Percentiles rank a stretch among this genome's conserved stretches.
Evolutionary conservation across 2,113 vertebrate genomes (phyloP).

Genomic region (Hippocampus comes): DNA sequence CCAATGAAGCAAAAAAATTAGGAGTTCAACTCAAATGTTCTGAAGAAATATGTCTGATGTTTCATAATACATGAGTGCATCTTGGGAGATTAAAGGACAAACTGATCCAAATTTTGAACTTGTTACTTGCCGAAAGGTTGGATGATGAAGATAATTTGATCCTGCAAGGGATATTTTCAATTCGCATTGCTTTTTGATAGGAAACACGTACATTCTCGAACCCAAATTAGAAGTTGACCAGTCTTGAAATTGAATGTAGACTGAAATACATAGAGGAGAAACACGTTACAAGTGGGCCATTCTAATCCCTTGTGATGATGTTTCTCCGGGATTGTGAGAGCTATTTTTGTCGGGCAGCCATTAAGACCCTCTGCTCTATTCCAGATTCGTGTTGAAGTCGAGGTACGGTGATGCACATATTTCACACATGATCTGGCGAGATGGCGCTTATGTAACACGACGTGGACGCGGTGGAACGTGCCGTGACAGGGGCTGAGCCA

Average conservation of each 20-base stretch:
- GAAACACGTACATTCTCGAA: too few species aligned
- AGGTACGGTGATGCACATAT: constrained; percentile 21
- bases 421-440: constrained; percentile 18
- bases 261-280: background rate
- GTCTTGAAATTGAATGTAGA: too few species aligned
- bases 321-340: constrained; percentile 55
- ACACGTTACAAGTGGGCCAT: constrained; percentile 45
- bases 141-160: too few species aligned
- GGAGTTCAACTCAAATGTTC: background rate
- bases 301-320: constrained; percentile 30
- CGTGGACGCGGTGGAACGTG: constrained; percentile 16
- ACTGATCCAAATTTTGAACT: too few species aligned
- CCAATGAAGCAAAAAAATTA: background rate
- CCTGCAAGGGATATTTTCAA: too few species aligned
- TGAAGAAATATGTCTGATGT: background rate
- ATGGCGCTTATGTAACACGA: constrained; percentile 53
- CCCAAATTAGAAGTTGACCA: too few species aligned
- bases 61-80: too few species aligned
- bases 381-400: constrained; percentile 15
- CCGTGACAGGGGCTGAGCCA: constrained; percentile 13
- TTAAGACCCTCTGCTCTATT: constrained; percentile 3
- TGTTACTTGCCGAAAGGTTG: too few species aligned
- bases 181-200: too few species aligned
- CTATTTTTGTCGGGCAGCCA: constrained; percentile 49
- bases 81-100: too few species aligned